These are phyloP conservation scores for Ceyx margarethae DNA, from an alignment of 2,113 vertebrate genomes.

Conservation along the genomic window DNA sequence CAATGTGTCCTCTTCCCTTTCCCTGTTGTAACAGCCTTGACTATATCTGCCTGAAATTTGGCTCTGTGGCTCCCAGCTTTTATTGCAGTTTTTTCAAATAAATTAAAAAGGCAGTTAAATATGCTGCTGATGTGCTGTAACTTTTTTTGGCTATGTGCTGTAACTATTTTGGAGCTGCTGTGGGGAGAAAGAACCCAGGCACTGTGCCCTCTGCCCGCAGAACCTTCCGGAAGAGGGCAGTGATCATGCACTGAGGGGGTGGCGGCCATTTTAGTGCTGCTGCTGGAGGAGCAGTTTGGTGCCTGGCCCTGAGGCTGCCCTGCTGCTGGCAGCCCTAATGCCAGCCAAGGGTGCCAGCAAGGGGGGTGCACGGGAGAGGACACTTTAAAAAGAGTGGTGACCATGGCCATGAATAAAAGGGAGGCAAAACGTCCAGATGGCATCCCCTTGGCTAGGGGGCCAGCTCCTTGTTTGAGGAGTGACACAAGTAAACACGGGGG, in stretches of 20 bases:
- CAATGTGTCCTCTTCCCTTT: neutral
- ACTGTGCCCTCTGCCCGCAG: accelerated
- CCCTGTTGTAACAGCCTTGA: neutral
- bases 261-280: neutral
- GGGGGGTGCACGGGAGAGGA: neutral
- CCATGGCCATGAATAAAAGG: accelerated
- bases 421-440: neutral
- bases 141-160: neutral
- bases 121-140: too few relatives aligned
- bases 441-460: accelerated
- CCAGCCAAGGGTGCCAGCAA: neutral
- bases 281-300: too few relatives aligned
- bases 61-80: neutral
- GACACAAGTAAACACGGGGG: neutral
- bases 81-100: neutral
- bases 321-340: accelerated
- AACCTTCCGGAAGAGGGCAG: too few relatives aligned
- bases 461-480: neutral
- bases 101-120: too few relatives aligned
- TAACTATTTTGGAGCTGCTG: too few relatives aligned
- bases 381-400: accelerated
- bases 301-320: neutral
- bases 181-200: neutral
- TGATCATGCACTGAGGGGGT: neutral
- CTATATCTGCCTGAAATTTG: neutral